A percentile compares a stretch with the other conserved stretches of the same genome.
Evolutionary conservation across 2,888 invertebrate species (phyloP).

Genomic region (Mimas tiliae): DNA sequence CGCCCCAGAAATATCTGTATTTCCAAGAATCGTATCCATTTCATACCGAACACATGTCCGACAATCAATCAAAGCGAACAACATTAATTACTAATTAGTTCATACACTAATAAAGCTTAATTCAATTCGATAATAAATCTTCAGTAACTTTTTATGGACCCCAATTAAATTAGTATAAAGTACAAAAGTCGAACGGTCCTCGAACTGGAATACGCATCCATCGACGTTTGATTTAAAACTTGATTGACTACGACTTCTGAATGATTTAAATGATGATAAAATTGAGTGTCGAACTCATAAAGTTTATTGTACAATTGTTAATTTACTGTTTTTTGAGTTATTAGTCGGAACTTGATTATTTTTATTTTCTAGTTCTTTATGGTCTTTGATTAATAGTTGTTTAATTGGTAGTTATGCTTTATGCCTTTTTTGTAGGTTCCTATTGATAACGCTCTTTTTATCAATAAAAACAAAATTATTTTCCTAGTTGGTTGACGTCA

Average conservation of each 20-base stretch:
- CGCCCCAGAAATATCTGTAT: neutral
- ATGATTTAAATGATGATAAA: conserved; percentile 11
- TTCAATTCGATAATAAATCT: conserved; percentile 37
- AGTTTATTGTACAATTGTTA: conserved; percentile 22
- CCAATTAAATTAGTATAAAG: conserved; percentile 15
- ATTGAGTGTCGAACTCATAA: conserved; percentile 20
- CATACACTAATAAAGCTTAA: conserved; percentile 56
- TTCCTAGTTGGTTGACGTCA: neutral
- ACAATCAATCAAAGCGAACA: conserved; percentile 59
- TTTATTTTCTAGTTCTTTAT: conserved; percentile 7
- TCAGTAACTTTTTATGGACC: conserved; percentile 23
- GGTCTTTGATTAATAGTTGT: conserved; percentile 42
- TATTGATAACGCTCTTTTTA: neutral
- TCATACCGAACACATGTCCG: conserved; percentile 49
- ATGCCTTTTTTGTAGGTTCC: neutral
- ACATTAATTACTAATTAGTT: conserved; percentile 71
- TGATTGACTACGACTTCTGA: conserved; percentile 19
- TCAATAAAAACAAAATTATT: neutral
- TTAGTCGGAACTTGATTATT: conserved; percentile 6
- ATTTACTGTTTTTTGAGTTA: conserved; percentile 21
- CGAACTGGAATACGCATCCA: neutral
- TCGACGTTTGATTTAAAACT: conserved; percentile 22
- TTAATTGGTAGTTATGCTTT: conserved; percentile 31
- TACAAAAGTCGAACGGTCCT: neutral
- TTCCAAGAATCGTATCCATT: conserved; percentile 10